Conservation (phyloP, 2,888 invertebrate genomes). For the Caenorhabditis japonica region DNA sequence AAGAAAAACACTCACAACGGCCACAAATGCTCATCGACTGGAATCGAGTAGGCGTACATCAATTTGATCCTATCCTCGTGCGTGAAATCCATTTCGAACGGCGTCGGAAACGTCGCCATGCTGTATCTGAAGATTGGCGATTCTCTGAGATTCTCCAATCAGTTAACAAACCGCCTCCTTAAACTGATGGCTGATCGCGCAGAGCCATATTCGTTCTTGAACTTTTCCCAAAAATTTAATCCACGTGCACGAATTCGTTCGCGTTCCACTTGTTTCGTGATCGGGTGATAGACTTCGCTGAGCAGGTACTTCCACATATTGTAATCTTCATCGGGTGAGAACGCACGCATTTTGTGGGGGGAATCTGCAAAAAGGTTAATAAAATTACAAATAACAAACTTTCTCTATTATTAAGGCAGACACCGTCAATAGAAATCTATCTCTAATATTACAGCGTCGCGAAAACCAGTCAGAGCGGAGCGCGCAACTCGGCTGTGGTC, state of each 20-base stretch:
- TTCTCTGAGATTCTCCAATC: not conserved
- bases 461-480: no score
- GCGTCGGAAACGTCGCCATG: not conserved
- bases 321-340: slow-evolving; percentile 4
- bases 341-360: slow-evolving; percentile 9
- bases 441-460: no score
- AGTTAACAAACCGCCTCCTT: slow-evolving; percentile 2
- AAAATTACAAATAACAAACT: no score
- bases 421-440: no score
- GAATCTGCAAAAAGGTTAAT: no score
- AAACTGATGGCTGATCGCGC: slow-evolving; percentile 4
- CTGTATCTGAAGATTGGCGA: slow-evolving; percentile 7
- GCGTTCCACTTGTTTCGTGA: slow-evolving; percentile 3
- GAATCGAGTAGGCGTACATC: slow-evolving; percentile 14
- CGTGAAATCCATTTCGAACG: slow-evolving; percentile 4
- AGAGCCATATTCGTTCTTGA: not conserved
- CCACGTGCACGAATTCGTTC: slow-evolving; percentile 7
- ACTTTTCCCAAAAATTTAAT: slow-evolving; percentile 17
- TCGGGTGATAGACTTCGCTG: slow-evolving; percentile 3
- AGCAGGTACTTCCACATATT: slow-evolving; percentile 15
- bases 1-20: slow-evolving; percentile 1
- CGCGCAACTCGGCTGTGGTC: no score
- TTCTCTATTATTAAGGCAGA: no score
- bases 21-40: not conserved
- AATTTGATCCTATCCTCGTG: not conserved